phyloP scores from a whole-genome alignment of 2,888 invertebrate genomes.

The Bombylius discolor region DNA sequence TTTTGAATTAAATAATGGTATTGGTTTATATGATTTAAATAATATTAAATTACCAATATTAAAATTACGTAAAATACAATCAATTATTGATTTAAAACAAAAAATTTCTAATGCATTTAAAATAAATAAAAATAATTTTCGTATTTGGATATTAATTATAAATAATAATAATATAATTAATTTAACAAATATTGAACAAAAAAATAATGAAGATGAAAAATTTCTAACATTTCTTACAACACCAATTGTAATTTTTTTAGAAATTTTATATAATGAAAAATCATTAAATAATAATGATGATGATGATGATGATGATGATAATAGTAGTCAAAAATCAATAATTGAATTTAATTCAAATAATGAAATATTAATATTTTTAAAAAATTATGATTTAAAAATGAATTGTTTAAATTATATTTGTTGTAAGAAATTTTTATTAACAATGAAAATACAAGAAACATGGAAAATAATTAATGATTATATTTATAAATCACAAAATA shows the following conservation, averaged over 20 bases:
- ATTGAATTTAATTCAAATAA: constrained; percentile 73
- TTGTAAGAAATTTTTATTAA: constrained; percentile 76
- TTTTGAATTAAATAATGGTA: constrained; percentile 89
- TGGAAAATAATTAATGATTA: constrained; percentile 72
- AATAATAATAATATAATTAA: neutral
- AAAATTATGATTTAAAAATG: constrained; percentile 81
- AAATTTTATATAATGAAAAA: neutral
- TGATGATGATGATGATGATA: neutral
- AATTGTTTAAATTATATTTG: constrained; percentile 91
- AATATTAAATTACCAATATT: constrained; percentile 55
- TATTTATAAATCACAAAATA: constrained; percentile 80
- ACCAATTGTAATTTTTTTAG: neutral
- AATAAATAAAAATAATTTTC: constrained; percentile 72
- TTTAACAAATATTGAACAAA: no score
- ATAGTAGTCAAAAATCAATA: neutral
- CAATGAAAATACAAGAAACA: constrained; percentile 70
- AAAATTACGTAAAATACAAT: neutral
- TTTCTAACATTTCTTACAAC: no score
- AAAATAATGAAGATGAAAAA: no score
- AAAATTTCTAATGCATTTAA: constrained; percentile 79
- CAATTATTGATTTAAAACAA: constrained; percentile 66
- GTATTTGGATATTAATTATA: constrained; percentile 72
- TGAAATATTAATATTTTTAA: constrained; percentile 42
- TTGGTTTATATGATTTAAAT: constrained; percentile 89
- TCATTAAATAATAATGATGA: neutral